Percentiles rank a stretch among this genome's conserved stretches.
phyloP scores from a whole-genome alignment of 2,888 invertebrate genomes.

The Chrysotoxum bicinctum region DNA sequence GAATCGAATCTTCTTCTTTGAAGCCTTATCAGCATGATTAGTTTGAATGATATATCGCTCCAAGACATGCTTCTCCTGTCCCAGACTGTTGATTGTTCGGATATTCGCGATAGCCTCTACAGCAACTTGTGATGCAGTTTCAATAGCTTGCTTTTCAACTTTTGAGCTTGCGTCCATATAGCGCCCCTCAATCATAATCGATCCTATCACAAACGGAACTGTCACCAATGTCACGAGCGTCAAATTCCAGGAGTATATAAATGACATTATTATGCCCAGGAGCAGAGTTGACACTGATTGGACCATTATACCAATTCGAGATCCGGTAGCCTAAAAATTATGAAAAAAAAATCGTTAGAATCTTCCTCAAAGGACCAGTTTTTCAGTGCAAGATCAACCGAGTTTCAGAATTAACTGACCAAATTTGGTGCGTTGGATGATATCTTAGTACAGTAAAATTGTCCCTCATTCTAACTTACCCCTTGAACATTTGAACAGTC shows the following conservation, averaged over 20 bases:
- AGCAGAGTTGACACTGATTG: constrained; percentile 86
- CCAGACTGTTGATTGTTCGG: constrained; percentile 87
- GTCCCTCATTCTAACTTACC: constrained; percentile 75
- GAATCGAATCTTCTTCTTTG: constrained; percentile 84
- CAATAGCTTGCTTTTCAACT: constrained; percentile 85
- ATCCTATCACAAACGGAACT: constrained; percentile 86
- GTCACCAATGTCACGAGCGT: constrained; percentile 86
- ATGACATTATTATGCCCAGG: constrained; percentile 85
- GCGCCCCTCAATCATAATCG: constrained; percentile 86
- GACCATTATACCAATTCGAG: constrained; percentile 86
- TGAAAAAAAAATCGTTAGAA: neutral
- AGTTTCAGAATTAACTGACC: too few relatives aligned
- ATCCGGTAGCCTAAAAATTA: constrained; percentile 85
- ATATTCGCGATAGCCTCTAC: constrained; percentile 89
- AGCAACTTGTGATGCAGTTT: constrained; percentile 87
- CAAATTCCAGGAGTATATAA: constrained; percentile 88
- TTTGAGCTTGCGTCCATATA: constrained; percentile 85
- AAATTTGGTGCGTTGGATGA: too few relatives aligned
- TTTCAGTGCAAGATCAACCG: too few relatives aligned
- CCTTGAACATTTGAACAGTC: constrained; percentile 90
- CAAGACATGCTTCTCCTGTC: constrained; percentile 85
- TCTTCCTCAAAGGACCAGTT: too few relatives aligned
- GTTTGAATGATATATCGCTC: constrained; percentile 84
- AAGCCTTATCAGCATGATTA: constrained; percentile 82
- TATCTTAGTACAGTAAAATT: too few relatives aligned